phyloP scores from a whole-genome alignment of 2,113 vertebrate genomes.

The Martes martes region DNA sequence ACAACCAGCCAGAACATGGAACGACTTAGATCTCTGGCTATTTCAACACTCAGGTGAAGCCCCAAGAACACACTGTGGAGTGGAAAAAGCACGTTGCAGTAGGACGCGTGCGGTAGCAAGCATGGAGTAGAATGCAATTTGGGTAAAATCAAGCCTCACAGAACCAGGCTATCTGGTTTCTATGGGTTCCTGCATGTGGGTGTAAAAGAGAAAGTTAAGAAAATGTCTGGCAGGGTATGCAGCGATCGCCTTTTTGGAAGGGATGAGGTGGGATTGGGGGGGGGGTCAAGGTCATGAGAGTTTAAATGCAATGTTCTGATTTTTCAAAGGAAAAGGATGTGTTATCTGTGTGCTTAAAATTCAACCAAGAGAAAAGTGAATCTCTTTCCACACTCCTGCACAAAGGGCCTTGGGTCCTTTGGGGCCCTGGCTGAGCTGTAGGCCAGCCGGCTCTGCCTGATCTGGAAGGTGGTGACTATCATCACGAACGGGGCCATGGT shows the following conservation, averaged over 20 bases:
- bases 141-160: neutral
- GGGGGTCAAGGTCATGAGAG: neutral
- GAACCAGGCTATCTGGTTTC: neutral
- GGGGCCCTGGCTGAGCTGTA: neutral
- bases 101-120: neutral
- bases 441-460: neutral
- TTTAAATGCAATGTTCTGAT: neutral
- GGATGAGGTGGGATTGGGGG: neutral
- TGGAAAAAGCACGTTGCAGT: neutral
- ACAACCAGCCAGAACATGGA: neutral
- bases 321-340: neutral
- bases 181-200: neutral
- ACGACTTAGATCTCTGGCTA: neutral
- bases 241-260: neutral
- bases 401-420: neutral
- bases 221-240: neutral
- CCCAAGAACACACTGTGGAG: neutral
- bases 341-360: neutral
- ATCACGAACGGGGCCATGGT: accelerated
- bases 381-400: neutral
- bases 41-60: neutral
- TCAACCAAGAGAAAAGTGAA: neutral
- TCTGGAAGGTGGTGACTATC: neutral
- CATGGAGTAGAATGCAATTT: no score
- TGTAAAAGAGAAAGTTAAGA: neutral